Evolutionary conservation across 2,797 vertebrate species (phyloP), one percentile per base, ranked within the genome.

Genomic region (Betta splendens): DNA sequence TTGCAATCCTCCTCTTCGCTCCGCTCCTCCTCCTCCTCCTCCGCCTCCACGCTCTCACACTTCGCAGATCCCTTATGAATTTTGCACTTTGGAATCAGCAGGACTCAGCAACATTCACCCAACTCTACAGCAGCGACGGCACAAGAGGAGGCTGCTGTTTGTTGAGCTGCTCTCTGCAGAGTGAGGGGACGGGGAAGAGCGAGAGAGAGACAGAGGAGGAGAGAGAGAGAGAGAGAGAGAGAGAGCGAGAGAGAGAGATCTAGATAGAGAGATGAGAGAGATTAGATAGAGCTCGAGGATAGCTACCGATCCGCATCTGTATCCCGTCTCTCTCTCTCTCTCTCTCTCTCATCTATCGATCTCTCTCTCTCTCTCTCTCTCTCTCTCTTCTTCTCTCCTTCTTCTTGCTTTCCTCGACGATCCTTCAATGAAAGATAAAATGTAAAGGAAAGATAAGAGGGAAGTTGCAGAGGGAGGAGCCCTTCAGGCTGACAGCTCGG

Each of bases 151-250:
- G 64, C 61, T 78, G 67, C 72, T 64, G 7, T 77, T 65, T 66
- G 77, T 74, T 51, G n/a, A 21, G 61, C 78, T 56, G 81, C 68
- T 63, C 74, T 78, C 74, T 70, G 76, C 80, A 72, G 78, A 82
- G 58, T 75, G 83, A 77, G 67, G 45, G 66, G 64, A 38, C 45
- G 21, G 23, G 11, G 29, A 49, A 64, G 33, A 29, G 38, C 20
- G 49, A 42, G 26, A 12, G 36, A 20, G 47, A 23, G 52, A 47
- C 33, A 32, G 49, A 21, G 37, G 17, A 31, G 31, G 46, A 38
- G 50, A 21, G 38, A 58, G 33, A 23, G 57, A 16, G 23, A 36
- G 36, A 49, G 46, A 29, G 52, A 8, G 53, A 28, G 3, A 12
- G 26, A 11, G 15, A 35, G 35, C 9, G 59, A 16, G 69, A 29